Evolutionary conservation across 2,888 invertebrate species (phyloP), one percentile per base, ranked within the genome.

Genomic region (Hirtodrosophila trivittata): DNA sequence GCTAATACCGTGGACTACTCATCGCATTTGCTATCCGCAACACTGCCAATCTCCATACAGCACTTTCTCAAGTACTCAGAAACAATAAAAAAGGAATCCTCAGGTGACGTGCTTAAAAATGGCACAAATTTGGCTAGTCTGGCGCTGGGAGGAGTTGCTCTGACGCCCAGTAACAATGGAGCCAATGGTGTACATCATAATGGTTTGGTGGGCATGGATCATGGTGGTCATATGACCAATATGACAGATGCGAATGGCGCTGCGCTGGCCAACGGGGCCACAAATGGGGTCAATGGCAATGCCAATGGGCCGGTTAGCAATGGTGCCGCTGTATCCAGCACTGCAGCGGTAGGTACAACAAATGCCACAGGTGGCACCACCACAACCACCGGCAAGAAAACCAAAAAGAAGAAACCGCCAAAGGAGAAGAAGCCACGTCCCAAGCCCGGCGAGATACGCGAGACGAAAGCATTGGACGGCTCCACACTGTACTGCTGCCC

Each of bases 401-500:
- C 89, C 64, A 93, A 93, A 76, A 90, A 93, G 89, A 91, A 89
- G 90, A 91, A 90, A 76, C 92, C 92, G 67, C 93, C 93, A 77
- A 93, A 93, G 87, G 95, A 95, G 88, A 95, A 95, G 90, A 96
- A 96, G 80, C 95, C 94, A n/a, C 91, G 95, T 42, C 96, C 95
- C 0, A 95, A 95, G 74, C 91, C 91, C 1, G 91, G 91, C 54
- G 91, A 91, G 69, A 91, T 91, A 56, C 88, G 91, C 5, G 91
- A 92, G 58, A 93, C 93, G 1, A 94, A 93, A 13, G 94, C 94
- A 16, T 82, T 94, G 49, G 96, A 97, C 77, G 96, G 97, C 33
- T 96, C 96, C 47, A 96, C 96, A 0, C 89, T 96, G 12, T 96
- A 95, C 86, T 96, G 96, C 88, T 96, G 96, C 89, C 96, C 96